Evolutionary conservation across 2,888 invertebrate species (phyloP).

Genomic region (Luperina testacea): DNA sequence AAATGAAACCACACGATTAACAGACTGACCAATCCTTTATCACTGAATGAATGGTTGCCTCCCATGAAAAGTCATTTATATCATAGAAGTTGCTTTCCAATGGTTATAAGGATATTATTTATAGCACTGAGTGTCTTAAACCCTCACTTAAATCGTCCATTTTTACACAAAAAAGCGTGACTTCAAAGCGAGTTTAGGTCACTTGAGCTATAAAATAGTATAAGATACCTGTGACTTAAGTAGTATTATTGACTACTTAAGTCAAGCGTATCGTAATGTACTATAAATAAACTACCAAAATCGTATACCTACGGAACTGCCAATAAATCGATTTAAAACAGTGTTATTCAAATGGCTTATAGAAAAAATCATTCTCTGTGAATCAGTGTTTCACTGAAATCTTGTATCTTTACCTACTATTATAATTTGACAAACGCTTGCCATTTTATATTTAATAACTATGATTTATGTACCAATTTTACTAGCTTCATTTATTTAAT

Average conservation of each 20-base stretch:
- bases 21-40: not conserved
- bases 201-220: not conserved
- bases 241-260: too few species aligned
- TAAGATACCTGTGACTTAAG: too few species aligned
- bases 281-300: not conserved
- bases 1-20: constrained; percentile 3
- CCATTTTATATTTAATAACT: too few species aligned
- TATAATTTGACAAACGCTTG: too few species aligned
- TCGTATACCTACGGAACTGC: not conserved
- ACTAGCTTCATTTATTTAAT: too few species aligned
- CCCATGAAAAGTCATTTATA: not conserved
- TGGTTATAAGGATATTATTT: not conserved
- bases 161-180: not conserved
- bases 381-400: too few species aligned
- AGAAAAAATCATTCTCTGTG: not conserved
- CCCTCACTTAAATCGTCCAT: not conserved
- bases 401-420: too few species aligned
- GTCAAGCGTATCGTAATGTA: too few species aligned
- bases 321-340: not conserved
- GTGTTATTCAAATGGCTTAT: not conserved
- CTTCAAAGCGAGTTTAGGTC: too few species aligned
- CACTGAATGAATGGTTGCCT: not conserved
- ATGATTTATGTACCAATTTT: too few species aligned
- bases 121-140: not conserved
- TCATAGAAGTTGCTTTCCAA: not conserved